Conservation (phyloP, 2,888 invertebrate species). For the Scelioninae gen. 2 region DNA sequence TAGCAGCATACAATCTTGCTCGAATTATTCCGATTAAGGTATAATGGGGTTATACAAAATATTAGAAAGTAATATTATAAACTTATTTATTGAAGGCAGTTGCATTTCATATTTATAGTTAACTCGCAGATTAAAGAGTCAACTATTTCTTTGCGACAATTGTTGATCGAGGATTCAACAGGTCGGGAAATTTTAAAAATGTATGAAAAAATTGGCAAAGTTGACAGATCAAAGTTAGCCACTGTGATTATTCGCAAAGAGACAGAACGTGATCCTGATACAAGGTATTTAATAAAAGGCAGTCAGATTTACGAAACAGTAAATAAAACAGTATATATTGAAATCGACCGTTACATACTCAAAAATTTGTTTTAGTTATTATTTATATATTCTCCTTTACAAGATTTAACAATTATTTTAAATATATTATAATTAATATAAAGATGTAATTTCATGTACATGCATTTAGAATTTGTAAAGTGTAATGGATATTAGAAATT, state of each 20-base stretch:
- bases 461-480: too few relatives aligned
- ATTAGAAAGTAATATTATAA: neutral
- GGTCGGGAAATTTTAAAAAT: conserved; percentile 58
- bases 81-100: neutral
- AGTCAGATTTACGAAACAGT: neutral
- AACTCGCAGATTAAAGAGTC: conserved; percentile 34
- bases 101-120: conserved; percentile 17
- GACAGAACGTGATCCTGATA: conserved; percentile 55
- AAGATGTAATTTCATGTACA: too few relatives aligned
- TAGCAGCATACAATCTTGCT: conserved; percentile 51
- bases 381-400: too few relatives aligned
- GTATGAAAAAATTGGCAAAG: conserved; percentile 58
- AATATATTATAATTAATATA: too few relatives aligned
- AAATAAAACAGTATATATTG: neutral
- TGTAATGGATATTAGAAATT: too few relatives aligned
- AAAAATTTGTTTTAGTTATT: too few relatives aligned
- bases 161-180: conserved; percentile 52
- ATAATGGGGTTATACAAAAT: conserved; percentile 1
- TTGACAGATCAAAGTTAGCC: conserved; percentile 52
- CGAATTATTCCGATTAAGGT: conserved; percentile 53
- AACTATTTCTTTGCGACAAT: conserved; percentile 37
- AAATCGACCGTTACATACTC: too few relatives aligned
- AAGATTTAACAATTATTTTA: too few relatives aligned
- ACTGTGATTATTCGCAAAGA: conserved; percentile 56
- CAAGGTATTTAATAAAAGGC: conserved; percentile 30